Evolutionary conservation across 1,140 invertebrate genomes (phyloP).

Genomic region (Zaprionus camerounensis): DNA sequence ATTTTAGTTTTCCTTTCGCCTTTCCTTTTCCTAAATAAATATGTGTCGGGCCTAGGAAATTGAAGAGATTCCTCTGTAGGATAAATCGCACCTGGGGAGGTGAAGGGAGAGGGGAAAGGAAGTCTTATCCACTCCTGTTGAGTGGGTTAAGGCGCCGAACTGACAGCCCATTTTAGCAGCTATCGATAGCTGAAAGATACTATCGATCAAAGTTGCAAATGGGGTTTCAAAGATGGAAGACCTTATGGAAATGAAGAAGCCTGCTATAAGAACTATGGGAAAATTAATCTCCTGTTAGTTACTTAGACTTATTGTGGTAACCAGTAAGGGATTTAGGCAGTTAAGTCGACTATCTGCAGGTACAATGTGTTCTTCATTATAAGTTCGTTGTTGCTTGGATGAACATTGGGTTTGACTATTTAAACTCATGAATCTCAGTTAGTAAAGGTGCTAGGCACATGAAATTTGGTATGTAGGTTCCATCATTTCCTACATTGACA

Average conservation of each 20-base stretch:
- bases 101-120: background rate
- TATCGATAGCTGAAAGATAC: slow-evolving; percentile 1
- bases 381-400: no score
- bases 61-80: background rate
- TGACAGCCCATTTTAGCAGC: background rate
- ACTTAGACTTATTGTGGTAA: background rate
- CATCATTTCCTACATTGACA: background rate
- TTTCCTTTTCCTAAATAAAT: slow-evolving; percentile 33
- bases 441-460: background rate
- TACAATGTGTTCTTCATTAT: background rate
- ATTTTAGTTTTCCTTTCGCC: background rate
- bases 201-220: slow-evolving; percentile 1
- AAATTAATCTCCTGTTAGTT: background rate
- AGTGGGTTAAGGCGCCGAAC: background rate
- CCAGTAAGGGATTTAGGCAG: background rate
- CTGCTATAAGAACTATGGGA: background rate
- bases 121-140: slow-evolving; percentile 7
- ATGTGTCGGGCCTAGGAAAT: slow-evolving; percentile 9
- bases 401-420: background rate
- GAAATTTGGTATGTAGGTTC: background rate
- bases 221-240: background rate
- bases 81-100: background rate
- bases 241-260: background rate
- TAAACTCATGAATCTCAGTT: background rate
- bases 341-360: background rate